phyloP scores from a whole-genome alignment of 2,888 invertebrate species.

The Fragum sueziense region DNA sequence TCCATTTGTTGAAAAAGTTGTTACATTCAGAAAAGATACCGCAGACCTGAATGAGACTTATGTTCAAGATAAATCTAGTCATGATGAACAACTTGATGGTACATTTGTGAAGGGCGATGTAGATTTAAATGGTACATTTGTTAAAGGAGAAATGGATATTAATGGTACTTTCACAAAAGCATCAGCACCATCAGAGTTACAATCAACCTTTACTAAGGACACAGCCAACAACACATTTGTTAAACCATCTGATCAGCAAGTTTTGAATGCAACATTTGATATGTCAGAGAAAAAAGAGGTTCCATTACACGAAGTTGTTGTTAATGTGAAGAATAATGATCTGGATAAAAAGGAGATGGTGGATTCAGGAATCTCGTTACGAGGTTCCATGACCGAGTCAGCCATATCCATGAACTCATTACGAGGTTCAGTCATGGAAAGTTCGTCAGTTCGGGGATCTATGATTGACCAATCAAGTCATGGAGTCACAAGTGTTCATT shows the following conservation, averaged over 20 bases:
- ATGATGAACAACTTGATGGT: slow-evolving; percentile 27
- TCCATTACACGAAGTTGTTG: slow-evolving; percentile 3
- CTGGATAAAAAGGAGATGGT: slow-evolving; percentile 34
- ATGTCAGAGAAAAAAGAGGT: slow-evolving; percentile 22
- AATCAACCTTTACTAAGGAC: not conserved
- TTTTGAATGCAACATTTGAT: slow-evolving; percentile 49
- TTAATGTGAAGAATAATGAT: slow-evolving; percentile 12
- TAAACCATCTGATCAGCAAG: slow-evolving; percentile 1
- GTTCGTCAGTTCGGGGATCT: slow-evolving; percentile 49
- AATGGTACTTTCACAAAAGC: not conserved
- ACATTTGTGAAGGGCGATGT: slow-evolving; percentile 36
- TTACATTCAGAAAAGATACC: slow-evolving; percentile 20
- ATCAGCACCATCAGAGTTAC: not conserved
- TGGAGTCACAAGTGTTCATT: slow-evolving; percentile 39
- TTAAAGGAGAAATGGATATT: slow-evolving; percentile 13
- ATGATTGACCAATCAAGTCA: slow-evolving; percentile 76
- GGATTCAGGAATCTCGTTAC: slow-evolving; percentile 58
- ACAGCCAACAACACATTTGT: slow-evolving; percentile 1
- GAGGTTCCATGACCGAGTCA: slow-evolving; percentile 58
- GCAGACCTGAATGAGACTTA: slow-evolving; percentile 61
- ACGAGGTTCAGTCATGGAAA: slow-evolving; percentile 41
- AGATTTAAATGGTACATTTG: slow-evolving; percentile 15
- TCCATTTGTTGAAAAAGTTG: slow-evolving; percentile 54
- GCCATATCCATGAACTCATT: slow-evolving; percentile 39
- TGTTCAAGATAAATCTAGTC: slow-evolving; percentile 47